These are phyloP conservation scores for Spatulosminthurus flaviceps DNA, from an alignment of 2,888 invertebrate genomes.

Conservation along the genomic window DNA sequence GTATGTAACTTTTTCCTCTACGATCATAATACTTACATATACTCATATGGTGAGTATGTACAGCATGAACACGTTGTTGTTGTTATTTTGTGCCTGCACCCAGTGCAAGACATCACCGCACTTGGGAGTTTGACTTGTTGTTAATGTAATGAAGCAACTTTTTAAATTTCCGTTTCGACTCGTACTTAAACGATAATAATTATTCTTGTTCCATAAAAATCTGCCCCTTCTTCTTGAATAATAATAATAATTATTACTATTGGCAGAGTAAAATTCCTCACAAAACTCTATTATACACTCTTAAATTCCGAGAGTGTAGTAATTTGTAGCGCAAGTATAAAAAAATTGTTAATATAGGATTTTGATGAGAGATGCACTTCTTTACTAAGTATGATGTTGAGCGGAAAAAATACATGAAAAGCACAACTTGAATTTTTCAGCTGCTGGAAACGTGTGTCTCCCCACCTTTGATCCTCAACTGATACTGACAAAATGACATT, in stretches of 20 bases:
- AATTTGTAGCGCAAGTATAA: no score
- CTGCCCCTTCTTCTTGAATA: no score
- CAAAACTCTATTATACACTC: no score
- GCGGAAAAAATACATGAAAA: no score
- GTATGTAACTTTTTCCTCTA: not conserved
- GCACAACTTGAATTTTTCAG: not conserved
- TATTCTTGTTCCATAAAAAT: slow-evolving; percentile 26
- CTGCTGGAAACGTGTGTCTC: slow-evolving; percentile 9
- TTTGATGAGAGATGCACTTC: no score
- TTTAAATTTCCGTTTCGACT: slow-evolving; percentile 30
- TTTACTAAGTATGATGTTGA: no score
- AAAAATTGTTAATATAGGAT: no score
- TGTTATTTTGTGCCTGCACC: no score
- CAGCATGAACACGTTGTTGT: not conserved
- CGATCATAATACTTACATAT: not conserved
- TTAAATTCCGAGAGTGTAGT: no score
- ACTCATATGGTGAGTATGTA: not conserved
- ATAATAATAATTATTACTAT: no score
- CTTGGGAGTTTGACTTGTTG: not conserved
- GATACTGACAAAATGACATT: not conserved
- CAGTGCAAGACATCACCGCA: not conserved
- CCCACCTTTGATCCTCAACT: not conserved
- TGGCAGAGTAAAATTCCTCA: no score
- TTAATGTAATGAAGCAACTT: not conserved
- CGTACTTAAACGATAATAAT: no score